Evolutionary conservation across 2,113 vertebrate species (phyloP).

Genomic region (Aix galericulata): DNA sequence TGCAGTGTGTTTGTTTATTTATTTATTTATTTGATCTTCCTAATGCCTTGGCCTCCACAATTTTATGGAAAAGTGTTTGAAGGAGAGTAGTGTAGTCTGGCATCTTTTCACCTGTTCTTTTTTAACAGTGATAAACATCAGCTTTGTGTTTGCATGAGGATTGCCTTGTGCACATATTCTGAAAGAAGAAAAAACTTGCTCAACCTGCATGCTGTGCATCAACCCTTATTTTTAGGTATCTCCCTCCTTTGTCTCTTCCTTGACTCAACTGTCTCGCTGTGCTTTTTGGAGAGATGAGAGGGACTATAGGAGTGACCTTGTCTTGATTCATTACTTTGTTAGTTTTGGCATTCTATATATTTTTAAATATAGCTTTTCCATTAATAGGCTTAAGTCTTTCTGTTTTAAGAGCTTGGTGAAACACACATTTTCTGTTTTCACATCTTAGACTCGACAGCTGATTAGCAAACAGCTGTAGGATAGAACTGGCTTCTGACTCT

Average conservation of each 20-base stretch:
- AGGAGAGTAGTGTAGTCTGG: neutral
- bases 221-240: neutral
- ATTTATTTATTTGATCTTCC: neutral
- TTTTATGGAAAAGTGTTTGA: neutral
- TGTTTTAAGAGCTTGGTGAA: slow-evolving; percentile 30
- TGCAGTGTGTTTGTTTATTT: neutral
- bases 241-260: neutral
- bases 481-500: neutral
- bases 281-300: neutral
- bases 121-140: neutral
- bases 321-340: slow-evolving; percentile 34
- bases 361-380: slow-evolving; percentile 63
- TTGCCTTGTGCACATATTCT: neutral
- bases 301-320: neutral
- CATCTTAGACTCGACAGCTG: neutral
- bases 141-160: neutral
- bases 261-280: neutral
- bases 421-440: neutral
- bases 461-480: neutral
- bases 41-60: neutral
- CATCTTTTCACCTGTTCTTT: neutral
- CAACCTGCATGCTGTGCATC: neutral
- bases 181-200: neutral
- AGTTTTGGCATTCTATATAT: slow-evolving; percentile 56
- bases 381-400: slow-evolving; percentile 52